These are phyloP conservation scores for Dicerorhinus sumatrensis DNA, from an alignment of 2,113 vertebrate species.

Conservation along the genomic window DNA sequence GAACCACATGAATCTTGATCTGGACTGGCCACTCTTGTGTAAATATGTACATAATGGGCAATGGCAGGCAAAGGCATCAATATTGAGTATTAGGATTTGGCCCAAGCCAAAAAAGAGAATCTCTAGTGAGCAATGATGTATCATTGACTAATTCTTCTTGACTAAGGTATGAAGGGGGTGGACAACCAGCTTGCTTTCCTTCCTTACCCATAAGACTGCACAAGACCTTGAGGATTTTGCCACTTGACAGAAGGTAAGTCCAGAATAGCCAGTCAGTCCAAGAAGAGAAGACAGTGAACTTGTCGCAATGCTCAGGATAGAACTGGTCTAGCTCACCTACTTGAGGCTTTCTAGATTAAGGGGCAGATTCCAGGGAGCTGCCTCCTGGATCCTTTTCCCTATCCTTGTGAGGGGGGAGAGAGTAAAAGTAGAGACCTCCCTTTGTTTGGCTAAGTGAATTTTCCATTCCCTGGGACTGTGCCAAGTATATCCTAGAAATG, in stretches of 20 bases:
- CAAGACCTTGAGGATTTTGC: neutral
- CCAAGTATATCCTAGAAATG: neutral
- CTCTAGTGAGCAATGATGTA: neutral
- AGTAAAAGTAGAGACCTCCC: neutral
- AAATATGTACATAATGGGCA: neutral
- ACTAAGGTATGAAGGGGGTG: neutral
- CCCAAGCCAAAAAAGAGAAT: neutral
- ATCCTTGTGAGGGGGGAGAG: neutral
- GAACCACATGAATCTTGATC: neutral
- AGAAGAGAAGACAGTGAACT: neutral
- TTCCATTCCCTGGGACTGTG: neutral
- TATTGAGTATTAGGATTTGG: neutral
- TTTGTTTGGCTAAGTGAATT: neutral
- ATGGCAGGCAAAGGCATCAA: neutral
- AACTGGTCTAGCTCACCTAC: neutral
- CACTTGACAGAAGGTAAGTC: neutral
- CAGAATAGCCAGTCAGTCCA: neutral
- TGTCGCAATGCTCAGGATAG: accelerated
- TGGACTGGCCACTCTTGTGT: neutral
- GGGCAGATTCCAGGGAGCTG: neutral
- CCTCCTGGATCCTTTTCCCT: neutral
- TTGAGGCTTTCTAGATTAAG: neutral
- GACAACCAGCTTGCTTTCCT: neutral
- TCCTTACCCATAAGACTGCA: neutral
- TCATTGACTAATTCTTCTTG: neutral